Evolutionary conservation across 2,797 vertebrate species (phyloP), one percentile per base, ranked within the genome.

Genomic region (Varecia variegata): DNA sequence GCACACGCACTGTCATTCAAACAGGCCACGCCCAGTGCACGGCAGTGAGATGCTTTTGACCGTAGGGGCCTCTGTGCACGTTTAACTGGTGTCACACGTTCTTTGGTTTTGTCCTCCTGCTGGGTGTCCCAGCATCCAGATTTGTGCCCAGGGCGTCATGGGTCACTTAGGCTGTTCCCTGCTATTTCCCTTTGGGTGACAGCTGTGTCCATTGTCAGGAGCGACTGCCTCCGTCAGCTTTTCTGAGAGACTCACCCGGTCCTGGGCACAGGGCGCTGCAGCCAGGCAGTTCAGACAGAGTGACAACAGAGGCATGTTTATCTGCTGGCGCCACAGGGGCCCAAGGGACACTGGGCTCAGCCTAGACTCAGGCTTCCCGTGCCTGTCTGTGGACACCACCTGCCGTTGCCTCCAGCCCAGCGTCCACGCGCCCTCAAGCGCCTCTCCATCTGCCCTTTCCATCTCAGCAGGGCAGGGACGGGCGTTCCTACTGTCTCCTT

Each of bases 101-200:
- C 50, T 73, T 13, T 2, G 0, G 25, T 38, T 79, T 54, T 40
- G 23, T 71, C 14, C 25, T 7, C 30, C 23, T 65, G 17, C 38
- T 2, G 21, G 56, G 30, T 23, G 25, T 14, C 11, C 21, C 1
- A 7, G 20, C 0, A 0, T 15, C 54, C 4, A 30, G 5, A 21
- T 7, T 11, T 52, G 21, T 76, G 10, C 2, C 7, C 58, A 27
- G 14, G 14, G 15, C 5, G 8, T 76, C 8, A 5, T 11, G 45
- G 45, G 56, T 74, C 21, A 35, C n/a, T 17, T 27, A 47, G n/a
- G 50, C 60, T 20, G 56, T 47, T 17, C 13, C 83, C 56, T 13
- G 43, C n/a, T 30, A 18, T 15, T 43, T 3, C n/a, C 43, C 18
- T 4, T 20, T 32, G 35, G 62, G 43, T 60, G 76, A 25, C 15